Base-by-base conservation (phyloP, 2,113 vertebrate genomes). In the Ophiodon elongatus region DNA sequence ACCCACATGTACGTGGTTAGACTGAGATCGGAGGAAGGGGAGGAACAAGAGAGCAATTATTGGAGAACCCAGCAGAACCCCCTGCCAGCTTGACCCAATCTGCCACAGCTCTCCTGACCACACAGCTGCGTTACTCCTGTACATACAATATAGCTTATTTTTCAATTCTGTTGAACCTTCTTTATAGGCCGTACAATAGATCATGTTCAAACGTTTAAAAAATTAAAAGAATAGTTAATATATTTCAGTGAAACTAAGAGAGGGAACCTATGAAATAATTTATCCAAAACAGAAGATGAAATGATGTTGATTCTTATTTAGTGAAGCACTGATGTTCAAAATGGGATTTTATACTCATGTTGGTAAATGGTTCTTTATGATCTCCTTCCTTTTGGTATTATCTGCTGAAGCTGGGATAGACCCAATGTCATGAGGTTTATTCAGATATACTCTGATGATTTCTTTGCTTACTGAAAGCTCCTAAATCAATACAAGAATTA, bases 91-190 rank as follows among this genome's bases (percentile, higher is more conserved):
- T 75, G 84, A 88, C 77, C 89, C 83, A 86, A 77, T 88, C 85
- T 91, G 56, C 86, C 90, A 85, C 83, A 76, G 85, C 85, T 86
- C 87, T 90, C 85, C 88, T 82, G 74, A 88, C 80, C 85, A 88
- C 85, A 87, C 88, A 91, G 91, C 92, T 93, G 88, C 92, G 76
- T 88, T 85, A 91, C 84, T 88, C 84, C 83, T 95, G 94, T 96
- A 95, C 91, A 95, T 95, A 96, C 86, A 90, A 94, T 94, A 95
- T 93, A 95, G 93, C 94, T 95, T 94, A 95, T 95, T 95, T 95
- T 95, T 95, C 85, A 95, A 95, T 94, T 95, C 62, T 93, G 93
- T 95, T 95, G 56, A 89, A 86, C 91, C 75, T 95, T 94, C 93
- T 95, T 95, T 95, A 90, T 93, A 94, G 92, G 88, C 79, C 79